These are phyloP conservation scores for Hypomesus transpacificus DNA, from an alignment of 2,113 vertebrate species.

Conservation along the genomic window DNA sequence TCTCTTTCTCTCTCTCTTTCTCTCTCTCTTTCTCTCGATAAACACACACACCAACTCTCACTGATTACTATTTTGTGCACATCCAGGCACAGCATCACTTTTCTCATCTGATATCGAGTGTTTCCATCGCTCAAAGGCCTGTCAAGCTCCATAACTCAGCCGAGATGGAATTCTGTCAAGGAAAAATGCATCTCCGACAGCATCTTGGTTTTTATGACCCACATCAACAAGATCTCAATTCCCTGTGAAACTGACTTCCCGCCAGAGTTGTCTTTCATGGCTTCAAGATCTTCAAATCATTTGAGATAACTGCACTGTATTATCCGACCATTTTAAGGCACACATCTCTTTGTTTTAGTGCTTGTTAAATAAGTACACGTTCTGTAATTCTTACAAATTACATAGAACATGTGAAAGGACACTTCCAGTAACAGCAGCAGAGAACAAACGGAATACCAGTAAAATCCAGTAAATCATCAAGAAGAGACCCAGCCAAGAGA, in stretches of 20 bases:
- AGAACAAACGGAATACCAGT: too few species aligned
- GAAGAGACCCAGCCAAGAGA: background rate
- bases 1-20: background rate
- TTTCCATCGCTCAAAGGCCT: constrained; percentile 38
- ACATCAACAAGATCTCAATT: constrained; percentile 59
- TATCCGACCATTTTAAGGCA: background rate
- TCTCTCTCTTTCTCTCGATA: constrained; percentile 7
- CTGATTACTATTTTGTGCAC: constrained; percentile 4
- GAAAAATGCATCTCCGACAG: constrained; percentile 48
- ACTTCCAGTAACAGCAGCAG: too few species aligned
- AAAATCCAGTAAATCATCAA: too few species aligned
- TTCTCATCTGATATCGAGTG: background rate
- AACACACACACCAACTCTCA: background rate
- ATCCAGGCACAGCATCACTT: background rate
- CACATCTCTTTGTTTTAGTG: background rate
- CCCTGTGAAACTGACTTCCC: constrained; percentile 36
- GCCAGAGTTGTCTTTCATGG: constrained; percentile 58
- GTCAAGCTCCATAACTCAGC: constrained; percentile 38
- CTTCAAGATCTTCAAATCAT: constrained; percentile 54
- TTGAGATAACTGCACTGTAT: constrained; percentile 23
- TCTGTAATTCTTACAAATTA: too few species aligned
- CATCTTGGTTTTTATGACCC: constrained; percentile 43
- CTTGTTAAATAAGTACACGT: too few species aligned
- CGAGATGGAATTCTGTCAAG: constrained; percentile 43
- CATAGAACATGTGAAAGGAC: too few species aligned